phyloP scores from a whole-genome alignment of 2,113 vertebrate genomes.

The Microtus richardsoni region DNA sequence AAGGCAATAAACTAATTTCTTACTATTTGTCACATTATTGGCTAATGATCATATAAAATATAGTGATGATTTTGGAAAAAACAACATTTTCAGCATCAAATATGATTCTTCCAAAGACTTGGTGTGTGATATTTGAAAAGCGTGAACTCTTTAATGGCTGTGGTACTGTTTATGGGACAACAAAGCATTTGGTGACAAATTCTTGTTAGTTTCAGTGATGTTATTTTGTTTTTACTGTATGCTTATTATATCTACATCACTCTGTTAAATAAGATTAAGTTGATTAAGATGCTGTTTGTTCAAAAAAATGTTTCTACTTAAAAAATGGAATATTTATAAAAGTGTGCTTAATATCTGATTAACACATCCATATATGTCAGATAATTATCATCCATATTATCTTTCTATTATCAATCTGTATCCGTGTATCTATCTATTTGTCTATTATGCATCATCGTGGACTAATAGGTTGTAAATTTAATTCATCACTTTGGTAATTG shows the following conservation, averaged over 20 bases:
- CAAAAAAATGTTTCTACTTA: conserved; percentile 45
- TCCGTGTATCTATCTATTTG: neutral
- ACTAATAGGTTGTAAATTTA: neutral
- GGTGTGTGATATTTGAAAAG: neutral
- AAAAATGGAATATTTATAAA: neutral
- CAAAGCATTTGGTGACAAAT: neutral
- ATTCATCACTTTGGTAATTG: neutral
- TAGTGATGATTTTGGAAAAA: conserved; percentile 12
- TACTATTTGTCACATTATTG: neutral
- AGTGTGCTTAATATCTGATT: neutral
- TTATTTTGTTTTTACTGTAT: conserved; percentile 16
- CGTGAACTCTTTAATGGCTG: neutral
- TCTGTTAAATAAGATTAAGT: neutral
- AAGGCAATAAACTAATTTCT: neutral
- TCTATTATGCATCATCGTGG: neutral
- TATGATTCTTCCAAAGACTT: neutral
- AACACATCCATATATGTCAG: neutral
- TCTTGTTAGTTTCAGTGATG: neutral
- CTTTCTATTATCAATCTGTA: neutral
- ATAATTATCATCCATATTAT: neutral
- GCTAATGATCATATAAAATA: neutral
- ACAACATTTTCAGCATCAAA: neutral
- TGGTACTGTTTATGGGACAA: neutral
- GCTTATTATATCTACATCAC: neutral
- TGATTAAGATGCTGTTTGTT: neutral